Percentiles rank a stretch among this genome's conserved stretches.
phyloP scores from a whole-genome alignment of 2,797 vertebrate genomes.

The Amphiprion clarkii region DNA sequence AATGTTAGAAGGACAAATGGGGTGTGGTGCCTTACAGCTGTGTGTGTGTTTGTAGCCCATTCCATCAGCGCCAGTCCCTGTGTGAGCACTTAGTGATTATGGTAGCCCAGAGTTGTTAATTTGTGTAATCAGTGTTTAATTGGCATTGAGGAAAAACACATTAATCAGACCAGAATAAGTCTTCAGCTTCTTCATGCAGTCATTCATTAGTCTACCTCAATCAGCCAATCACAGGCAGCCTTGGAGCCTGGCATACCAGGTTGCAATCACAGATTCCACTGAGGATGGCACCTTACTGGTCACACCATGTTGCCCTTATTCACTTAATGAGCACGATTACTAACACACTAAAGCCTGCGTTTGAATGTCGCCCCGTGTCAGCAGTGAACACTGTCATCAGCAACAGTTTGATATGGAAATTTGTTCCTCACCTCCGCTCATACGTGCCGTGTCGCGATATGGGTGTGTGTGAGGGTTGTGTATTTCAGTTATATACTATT shows the following conservation, averaged over 20 bases:
- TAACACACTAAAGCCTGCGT: conserved; percentile 5
- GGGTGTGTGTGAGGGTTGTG: not conserved
- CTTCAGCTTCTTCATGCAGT: conserved; percentile 64
- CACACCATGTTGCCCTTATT: conserved; percentile 26
- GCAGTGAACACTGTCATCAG: not conserved
- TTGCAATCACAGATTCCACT: conserved; percentile 56
- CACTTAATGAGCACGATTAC: conserved; percentile 32
- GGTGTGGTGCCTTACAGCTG: conserved; percentile 69
- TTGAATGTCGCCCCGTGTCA: conserved; percentile 6
- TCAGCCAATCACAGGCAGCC: conserved; percentile 67
- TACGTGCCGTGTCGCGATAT: not conserved
- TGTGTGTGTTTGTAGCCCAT: conserved; percentile 41
- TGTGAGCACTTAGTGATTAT: conserved; percentile 78
- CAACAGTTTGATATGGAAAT: conserved; percentile 20
- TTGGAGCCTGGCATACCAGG: conserved; percentile 35
- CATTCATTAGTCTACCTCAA: conserved; percentile 73
- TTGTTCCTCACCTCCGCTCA: conserved; percentile 1
- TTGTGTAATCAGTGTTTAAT: conserved; percentile 84
- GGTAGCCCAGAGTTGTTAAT: conserved; percentile 77
- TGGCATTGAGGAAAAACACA: conserved; percentile 82
- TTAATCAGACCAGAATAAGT: conserved; percentile 80
- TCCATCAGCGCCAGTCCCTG: conserved; percentile 68
- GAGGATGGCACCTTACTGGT: conserved; percentile 39
- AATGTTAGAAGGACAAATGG: conserved; percentile 69
- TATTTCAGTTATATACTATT: not conserved